phyloP scores from a whole-genome alignment of 64 coral and sea anemone species.

The Pachyseris speciosa region DNA sequence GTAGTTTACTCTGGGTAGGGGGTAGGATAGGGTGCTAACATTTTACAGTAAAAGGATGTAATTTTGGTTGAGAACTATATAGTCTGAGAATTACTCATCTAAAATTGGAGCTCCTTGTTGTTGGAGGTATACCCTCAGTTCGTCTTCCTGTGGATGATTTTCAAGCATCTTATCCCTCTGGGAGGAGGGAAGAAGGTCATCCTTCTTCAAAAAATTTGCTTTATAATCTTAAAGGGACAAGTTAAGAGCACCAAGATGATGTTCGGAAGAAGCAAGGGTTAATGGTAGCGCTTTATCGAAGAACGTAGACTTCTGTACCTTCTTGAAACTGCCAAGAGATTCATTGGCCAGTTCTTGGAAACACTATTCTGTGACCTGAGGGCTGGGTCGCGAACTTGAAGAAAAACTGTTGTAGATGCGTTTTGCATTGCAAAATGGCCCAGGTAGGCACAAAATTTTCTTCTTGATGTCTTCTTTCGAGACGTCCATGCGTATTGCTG shows the following conservation, averaged over 20 bases:
- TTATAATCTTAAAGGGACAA: constrained; percentile 22
- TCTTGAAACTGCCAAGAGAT: constrained; percentile 49
- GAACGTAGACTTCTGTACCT: constrained; percentile 39
- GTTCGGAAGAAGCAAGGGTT: constrained; percentile 18
- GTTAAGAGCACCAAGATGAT: constrained; percentile 15
- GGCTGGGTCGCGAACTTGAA: constrained; percentile 57
- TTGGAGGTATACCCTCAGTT: constrained; percentile 24
- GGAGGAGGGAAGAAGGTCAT: constrained; percentile 35
- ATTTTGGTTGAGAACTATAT: not conserved
- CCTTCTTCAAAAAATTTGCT: constrained; percentile 29
- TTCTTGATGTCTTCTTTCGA: constrained; percentile 37
- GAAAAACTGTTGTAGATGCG: constrained; percentile 61
- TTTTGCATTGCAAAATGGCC: constrained; percentile 41
- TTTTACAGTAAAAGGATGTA: not conserved
- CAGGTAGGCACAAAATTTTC: constrained; percentile 24
- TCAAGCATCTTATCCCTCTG: constrained; percentile 48
- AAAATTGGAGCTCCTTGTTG: constrained; percentile 30
- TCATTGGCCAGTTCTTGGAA: constrained; percentile 28
- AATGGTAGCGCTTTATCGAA: constrained; percentile 62
- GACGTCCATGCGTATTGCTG: constrained; percentile 3
- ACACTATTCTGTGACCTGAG: not conserved
- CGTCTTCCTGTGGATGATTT: constrained; percentile 5
- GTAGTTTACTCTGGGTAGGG: not conserved
- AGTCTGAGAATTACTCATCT: constrained; percentile 29
- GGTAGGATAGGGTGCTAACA: not conserved